Conservation (phyloP, 2,888 invertebrate genomes). For the Dicyrtomina minuta region DNA sequence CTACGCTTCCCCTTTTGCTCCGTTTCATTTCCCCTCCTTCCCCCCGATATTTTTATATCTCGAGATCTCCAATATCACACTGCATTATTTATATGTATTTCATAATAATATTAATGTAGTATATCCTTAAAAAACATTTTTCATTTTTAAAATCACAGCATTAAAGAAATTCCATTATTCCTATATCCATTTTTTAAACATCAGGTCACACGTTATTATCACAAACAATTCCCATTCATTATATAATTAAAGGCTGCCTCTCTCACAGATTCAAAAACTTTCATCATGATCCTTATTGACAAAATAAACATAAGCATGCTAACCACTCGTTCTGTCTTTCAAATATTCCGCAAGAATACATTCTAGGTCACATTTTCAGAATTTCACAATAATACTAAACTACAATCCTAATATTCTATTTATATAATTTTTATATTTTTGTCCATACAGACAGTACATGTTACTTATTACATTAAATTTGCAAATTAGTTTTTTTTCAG, state of each 20-base stretch:
- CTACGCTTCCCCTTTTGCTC: neutral
- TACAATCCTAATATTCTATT: neutral
- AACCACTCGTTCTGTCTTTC: neutral
- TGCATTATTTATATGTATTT: slow-evolving; percentile 26
- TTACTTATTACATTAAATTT: neutral
- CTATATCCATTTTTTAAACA: slow-evolving; percentile 30
- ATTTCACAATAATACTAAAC: neutral
- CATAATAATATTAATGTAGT: slow-evolving; percentile 24
- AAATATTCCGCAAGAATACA: neutral
- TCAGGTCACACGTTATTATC: slow-evolving; percentile 34
- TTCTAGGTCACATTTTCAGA: neutral
- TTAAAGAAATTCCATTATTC: slow-evolving; percentile 33
- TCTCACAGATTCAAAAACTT: slow-evolving; percentile 18
- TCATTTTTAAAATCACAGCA: slow-evolving; percentile 35
- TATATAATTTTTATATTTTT: neutral
- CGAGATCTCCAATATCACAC: slow-evolving; percentile 35
- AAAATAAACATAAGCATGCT: too few species aligned
- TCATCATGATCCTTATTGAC: neutral
- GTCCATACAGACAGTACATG: neutral
- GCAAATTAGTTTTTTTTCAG: neutral
- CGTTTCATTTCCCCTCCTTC: slow-evolving; percentile 20
- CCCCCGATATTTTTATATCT: slow-evolving; percentile 13
- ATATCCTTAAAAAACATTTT: slow-evolving; percentile 31
- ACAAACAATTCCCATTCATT: slow-evolving; percentile 31
- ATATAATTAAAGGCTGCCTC: slow-evolving; percentile 26